Base-by-base conservation (phyloP, 2,888 invertebrate genomes). In the Tachina fera region DNA sequence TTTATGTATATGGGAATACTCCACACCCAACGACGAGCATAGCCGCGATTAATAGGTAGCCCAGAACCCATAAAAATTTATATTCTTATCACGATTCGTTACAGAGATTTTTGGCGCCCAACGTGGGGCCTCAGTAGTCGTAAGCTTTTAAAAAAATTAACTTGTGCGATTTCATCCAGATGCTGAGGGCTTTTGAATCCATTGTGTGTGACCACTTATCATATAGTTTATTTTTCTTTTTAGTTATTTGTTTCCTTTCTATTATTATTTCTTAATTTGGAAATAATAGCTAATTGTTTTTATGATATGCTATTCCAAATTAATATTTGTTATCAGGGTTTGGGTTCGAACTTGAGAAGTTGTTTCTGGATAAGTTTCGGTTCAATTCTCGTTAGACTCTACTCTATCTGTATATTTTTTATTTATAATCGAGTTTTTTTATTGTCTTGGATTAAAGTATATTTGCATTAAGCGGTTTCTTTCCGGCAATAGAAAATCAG, bases 271-370 rank as follows among this genome's bases (percentile, higher is more conserved):
- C 49, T 67, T 19, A 9, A 5, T 39, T 13, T 9, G 22, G 63
- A 63, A 13, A 19, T 13, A 22, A 63, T 63, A 45, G 63, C 22
- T 63, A 43, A 31, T 31, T 31, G 19, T 45, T 16, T 63, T 19
- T 45, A 45, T 45, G 45, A 63, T 45, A 6, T 19, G 13, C 45
- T 13, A 63, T 63, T 22, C 45, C 43, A 19, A 11, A 43, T 63
- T 45, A 16, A 19, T 16, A 63, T 63, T 63, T 8, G 4, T 19
- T 19, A 13, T 63, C 45, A 63, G 63, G 19, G 43, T 45, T 43
- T 43, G 63, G 63, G 63, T 67, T 67, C 39, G 67, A 67, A n/a
- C 49, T 67, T n/a, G 67, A 49, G 67, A 67, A 31, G 31, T 67
- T 49, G 67, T 67, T 31, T 47, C 67, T 67, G 31, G 31, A 22